Base-by-base conservation (phyloP, 2,113 vertebrate genomes). In the Burhinus bistriatus region DNA sequence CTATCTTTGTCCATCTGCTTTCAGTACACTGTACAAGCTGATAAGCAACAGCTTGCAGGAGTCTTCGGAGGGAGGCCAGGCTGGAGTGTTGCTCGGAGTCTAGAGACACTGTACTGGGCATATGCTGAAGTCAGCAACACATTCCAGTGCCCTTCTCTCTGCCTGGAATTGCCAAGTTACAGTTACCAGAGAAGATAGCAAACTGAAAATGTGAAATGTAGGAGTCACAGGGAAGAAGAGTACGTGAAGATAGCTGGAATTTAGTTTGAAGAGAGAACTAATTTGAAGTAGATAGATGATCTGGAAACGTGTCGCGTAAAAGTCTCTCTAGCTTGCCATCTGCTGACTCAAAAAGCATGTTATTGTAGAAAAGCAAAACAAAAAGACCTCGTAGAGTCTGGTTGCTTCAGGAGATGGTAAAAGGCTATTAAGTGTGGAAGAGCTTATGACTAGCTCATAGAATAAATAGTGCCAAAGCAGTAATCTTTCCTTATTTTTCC, bases 101-200 rank as follows among this genome's bases (percentile, higher is more conserved):
- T 86, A 18, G 57, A 92, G 94, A 94, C 14, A 0, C 25, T 36
- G 75, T 8, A 47, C 68, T 68, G 94, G 94, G 88, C 76, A 81
- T 51, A 62, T 90, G 88, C 92, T 96, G 89, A 78, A 95, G 61
- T 92, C 95, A 95, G 92, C 73, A 92, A 61, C 80, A 29, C 91
- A n/a, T 92, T 71, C 65, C 86, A 68, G 89, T 82, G 89, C 58
- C 89, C 91, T 91, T 49, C 92, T 68, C 87, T 62, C 78, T 79
- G 78, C 91, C 95, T 80, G 75, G 32, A 77, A 77, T 47, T 89
- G 93, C 89, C 94, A 83, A 91, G 65, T 83, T 80, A 85, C 84
- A 77, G 89, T 87, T 92, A 86, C 59, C 51, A 77, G 77, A 55
- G 59, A 69, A 83, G 89, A 65, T 0, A 21, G 79, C 64, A 84